Percentiles rank a stretch among this genome's conserved stretches.
Conservation (phyloP, 2,113 vertebrate genomes). For the Poeciliopsis occidentalis region DNA sequence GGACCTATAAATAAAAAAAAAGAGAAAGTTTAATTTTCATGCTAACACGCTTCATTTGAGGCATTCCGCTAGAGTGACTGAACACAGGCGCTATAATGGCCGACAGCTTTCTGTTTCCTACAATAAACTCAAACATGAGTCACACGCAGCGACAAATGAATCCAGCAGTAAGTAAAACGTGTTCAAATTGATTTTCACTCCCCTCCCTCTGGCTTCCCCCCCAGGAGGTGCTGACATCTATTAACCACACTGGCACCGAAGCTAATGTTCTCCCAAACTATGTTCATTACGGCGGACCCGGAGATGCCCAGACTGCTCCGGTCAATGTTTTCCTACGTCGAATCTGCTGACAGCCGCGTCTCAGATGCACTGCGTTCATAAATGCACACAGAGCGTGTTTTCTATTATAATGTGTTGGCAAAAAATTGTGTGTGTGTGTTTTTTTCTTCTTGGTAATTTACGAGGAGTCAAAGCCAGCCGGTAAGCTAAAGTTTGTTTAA, state of each 20-base stretch:
- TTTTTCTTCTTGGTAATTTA: conserved; percentile 33
- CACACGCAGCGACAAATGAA: conserved; percentile 39
- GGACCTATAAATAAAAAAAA: background rate
- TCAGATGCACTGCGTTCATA: conserved; percentile 21
- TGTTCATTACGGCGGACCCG: conserved; percentile 57
- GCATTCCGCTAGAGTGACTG: conserved; percentile 1
- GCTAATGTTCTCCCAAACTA: conserved; percentile 35
- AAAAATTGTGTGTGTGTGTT: conserved; percentile 5
- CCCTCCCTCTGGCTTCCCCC: background rate
- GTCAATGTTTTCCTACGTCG: conserved; percentile 36
- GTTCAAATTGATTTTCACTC: conserved; percentile 35
- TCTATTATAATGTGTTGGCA: conserved; percentile 48
- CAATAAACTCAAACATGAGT: conserved; percentile 18
- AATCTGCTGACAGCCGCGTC: conserved; percentile 50
- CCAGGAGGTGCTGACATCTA: conserved; percentile 51
- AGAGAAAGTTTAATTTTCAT: conserved; percentile 10
- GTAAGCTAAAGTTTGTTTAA: conserved; percentile 71
- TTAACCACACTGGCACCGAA: conserved; percentile 36
- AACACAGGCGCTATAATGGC: background rate
- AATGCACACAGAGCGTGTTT: conserved; percentile 26
- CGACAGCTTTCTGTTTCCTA: conserved; percentile 37
- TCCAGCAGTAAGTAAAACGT: conserved; percentile 34
- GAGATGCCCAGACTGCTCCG: conserved; percentile 33
- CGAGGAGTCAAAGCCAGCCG: conserved; percentile 54
- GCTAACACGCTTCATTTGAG: conserved; percentile 23